Evolutionary conservation across 2,888 invertebrate species (phyloP).

Genomic region (Orthonychiurus folsomi): DNA sequence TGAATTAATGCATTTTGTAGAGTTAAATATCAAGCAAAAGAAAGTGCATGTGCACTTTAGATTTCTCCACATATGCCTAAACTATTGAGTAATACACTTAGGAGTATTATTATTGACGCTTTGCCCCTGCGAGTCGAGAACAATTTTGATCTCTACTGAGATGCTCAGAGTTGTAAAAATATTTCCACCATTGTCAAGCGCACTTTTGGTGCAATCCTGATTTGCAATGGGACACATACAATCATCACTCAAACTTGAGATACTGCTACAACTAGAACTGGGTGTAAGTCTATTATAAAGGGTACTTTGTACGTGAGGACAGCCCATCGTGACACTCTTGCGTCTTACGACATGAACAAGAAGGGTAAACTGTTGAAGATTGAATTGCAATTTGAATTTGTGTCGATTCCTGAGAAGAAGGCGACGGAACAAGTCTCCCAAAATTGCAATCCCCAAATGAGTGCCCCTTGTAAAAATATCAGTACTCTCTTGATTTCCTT

Average conservation of each 20-base stretch:
- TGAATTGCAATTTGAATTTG: background rate
- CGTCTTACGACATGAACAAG: background rate
- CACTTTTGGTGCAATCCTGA: background rate
- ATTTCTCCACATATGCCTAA: background rate
- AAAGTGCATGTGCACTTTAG: background rate
- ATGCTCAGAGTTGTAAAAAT: background rate
- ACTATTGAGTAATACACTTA: conserved; percentile 1
- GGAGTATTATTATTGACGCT: background rate
- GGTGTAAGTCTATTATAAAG: background rate
- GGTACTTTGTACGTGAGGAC: background rate
- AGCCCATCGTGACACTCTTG: background rate
- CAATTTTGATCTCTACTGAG: background rate
- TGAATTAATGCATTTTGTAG: too few species aligned
- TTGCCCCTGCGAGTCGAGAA: background rate
- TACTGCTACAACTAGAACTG: background rate
- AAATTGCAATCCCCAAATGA: background rate
- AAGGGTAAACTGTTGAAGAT: conserved; percentile 1
- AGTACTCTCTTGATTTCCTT: background rate
- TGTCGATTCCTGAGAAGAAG: conserved; percentile 2
- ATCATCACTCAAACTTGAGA: background rate
- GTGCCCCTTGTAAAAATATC: background rate
- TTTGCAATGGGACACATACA: background rate
- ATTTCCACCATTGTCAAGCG: background rate
- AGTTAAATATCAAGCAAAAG: too few species aligned
- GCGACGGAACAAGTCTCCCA: conserved; percentile 5